Percentiles rank a stretch among this genome's conserved stretches.
Conservation (phyloP, 2,797 vertebrate species). For the Clarias pachynema region DNA sequence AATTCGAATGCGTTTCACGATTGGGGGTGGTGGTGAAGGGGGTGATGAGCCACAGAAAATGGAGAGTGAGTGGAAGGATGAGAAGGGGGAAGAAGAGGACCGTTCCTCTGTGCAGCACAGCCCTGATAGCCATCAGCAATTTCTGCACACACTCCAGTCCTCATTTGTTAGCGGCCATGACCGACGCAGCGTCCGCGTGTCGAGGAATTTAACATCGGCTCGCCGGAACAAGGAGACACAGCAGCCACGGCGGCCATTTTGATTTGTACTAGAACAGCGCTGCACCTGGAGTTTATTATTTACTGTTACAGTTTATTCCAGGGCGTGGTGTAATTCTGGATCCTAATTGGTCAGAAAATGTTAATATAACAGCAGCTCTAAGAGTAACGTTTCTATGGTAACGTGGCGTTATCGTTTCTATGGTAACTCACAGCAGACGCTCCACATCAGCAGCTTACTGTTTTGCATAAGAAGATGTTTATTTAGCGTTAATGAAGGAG, state of each 20-base stretch:
- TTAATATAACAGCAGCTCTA: not conserved
- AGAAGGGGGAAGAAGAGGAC: slow-evolving; percentile 24
- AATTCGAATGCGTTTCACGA: slow-evolving; percentile 41
- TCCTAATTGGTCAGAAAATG: not conserved
- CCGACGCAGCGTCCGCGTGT: slow-evolving; percentile 68
- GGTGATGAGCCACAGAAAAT: slow-evolving; percentile 45
- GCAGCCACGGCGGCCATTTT: slow-evolving; percentile 34
- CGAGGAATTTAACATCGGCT: slow-evolving; percentile 57
- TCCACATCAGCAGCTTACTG: not conserved
- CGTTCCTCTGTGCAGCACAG: slow-evolving; percentile 49
- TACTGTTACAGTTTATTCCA: not conserved
- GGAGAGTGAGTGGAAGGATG: slow-evolving; percentile 11
- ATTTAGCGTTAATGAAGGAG: not conserved
- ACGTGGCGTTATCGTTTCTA: not conserved
- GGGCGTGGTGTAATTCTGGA: not conserved
- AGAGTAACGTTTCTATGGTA: not conserved
- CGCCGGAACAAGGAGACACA: slow-evolving; percentile 42
- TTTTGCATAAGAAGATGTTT: not conserved
- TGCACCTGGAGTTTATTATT: not conserved
- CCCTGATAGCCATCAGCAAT: slow-evolving; percentile 78
- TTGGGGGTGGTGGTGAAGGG: slow-evolving; percentile 41
- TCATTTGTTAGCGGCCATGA: slow-evolving; percentile 73
- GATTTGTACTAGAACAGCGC: not conserved
- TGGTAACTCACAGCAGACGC: not conserved
- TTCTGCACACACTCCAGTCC: slow-evolving; percentile 71